Base-by-base conservation (phyloP, 2,113 vertebrate species). In the Cephalopholis sonnerati region DNA sequence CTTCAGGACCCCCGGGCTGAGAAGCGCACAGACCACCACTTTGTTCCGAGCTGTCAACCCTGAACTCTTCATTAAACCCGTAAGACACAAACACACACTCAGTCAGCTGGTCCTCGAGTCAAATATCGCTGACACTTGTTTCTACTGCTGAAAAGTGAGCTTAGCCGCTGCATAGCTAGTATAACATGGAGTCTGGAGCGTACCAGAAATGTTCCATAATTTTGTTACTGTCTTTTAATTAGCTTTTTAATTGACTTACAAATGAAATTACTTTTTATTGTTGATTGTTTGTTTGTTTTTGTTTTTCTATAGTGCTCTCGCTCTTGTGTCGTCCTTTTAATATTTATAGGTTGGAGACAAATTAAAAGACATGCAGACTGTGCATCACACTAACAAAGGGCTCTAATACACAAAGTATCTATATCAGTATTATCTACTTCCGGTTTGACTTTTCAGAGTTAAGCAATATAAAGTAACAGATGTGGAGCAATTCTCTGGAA, bases 51-150 rank as follows among this genome's bases (percentile, higher is more conserved):
- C 96, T 2, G 93, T 99, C 59, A 99, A 99, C 86, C 98, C 98
- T 0, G 98, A 99, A 87, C 97, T 99, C 85, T 99, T 99, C 95
- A 97, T 99, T 74, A 98, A 96, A 93, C 98, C 98, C 27, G 98
- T 98, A 96, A 97, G 97, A 66, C 2, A 17, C 41, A 0, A 16
- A 36, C 11, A 18, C 12, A 25, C 15, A 16, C 22, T 55, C 54
- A 24, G n/a, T 24, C 8, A 7, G 17, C 24, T 17, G 8, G 20
- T 32, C 27, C 2, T 2, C 22, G 9, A 62, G 29, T 9, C 1
- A 4, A 3, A 22, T 12, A 24, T 13, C 10, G 20, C 5, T 9
- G 15, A 58, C 6, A 27, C 24, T 57, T 1, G 50, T 53, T 57
- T 25, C 55, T 57, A 24, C n/a, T 57, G 9, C 25, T 44, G 9